Evolutionary conservation across 2,797 vertebrate species (phyloP).

Genomic region (Melanitta fusca): DNA sequence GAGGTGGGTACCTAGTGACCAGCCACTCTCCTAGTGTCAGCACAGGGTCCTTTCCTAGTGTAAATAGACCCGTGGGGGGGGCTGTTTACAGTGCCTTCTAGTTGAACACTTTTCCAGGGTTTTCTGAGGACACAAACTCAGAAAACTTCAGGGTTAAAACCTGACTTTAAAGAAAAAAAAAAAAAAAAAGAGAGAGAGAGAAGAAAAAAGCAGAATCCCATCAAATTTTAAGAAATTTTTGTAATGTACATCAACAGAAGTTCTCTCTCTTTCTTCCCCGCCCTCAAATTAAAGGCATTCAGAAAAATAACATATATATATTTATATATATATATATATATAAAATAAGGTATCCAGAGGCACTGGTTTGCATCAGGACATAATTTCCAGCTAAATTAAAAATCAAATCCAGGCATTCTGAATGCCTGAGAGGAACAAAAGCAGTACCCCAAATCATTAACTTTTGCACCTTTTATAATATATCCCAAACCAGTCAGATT

Average conservation of each 20-base stretch:
- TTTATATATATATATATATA: conserved; percentile 43
- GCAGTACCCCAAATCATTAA: conserved; percentile 69
- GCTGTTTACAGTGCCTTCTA: conserved; percentile 38
- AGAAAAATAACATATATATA: conserved; percentile 62
- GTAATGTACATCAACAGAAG: conserved; percentile 45
- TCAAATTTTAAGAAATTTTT: background rate
- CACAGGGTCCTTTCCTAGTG: conserved; percentile 4
- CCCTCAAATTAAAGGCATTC: conserved; percentile 47
- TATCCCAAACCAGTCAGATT: conserved; percentile 63
- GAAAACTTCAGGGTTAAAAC: conserved; percentile 59
- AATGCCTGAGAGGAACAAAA: conserved; percentile 53
- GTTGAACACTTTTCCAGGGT: conserved; percentile 11
- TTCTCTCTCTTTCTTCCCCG: conserved; percentile 10
- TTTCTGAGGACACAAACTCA: background rate
- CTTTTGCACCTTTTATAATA: conserved; percentile 58
- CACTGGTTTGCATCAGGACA: conserved; percentile 78
- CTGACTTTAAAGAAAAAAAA: background rate
- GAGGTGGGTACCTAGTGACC: conserved; percentile 23
- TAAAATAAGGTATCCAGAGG: conserved; percentile 80
- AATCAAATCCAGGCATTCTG: conserved; percentile 61
- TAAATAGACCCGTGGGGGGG: conserved; percentile 29
- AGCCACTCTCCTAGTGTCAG: conserved; percentile 20
- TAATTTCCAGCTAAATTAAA: conserved; percentile 73
- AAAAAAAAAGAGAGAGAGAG: background rate
- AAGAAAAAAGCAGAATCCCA: background rate